Evolutionary conservation across 2,888 invertebrate genomes (phyloP).

Genomic region (Xanthia icteritia): DNA sequence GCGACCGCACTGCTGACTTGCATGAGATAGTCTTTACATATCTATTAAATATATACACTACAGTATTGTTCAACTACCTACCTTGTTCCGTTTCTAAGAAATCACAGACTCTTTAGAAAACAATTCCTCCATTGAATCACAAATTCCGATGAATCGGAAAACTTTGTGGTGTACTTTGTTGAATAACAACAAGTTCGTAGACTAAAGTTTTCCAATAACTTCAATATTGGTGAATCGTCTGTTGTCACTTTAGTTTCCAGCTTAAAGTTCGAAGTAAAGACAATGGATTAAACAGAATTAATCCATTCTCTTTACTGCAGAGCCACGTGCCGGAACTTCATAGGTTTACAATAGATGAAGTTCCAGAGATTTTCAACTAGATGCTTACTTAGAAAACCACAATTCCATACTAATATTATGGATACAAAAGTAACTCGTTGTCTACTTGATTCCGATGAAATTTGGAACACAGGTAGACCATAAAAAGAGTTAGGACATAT

Average conservation of each 20-base stretch:
- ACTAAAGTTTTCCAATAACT: constrained; percentile 35
- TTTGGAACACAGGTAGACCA: not conserved
- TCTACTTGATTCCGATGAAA: not conserved
- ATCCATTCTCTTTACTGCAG: constrained; percentile 2
- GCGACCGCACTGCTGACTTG: too few relatives aligned
- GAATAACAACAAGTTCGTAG: not conserved
- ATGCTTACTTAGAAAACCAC: not conserved
- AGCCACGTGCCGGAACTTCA: constrained; percentile 1
- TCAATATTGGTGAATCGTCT: not conserved
- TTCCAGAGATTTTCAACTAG: not conserved
- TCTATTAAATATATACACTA: too few relatives aligned
- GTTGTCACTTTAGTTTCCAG: constrained; percentile 2
- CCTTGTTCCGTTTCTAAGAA: not conserved
- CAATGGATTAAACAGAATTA: not conserved
- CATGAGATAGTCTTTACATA: too few relatives aligned
- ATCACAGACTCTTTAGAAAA: not conserved
- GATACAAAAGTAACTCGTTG: not conserved
- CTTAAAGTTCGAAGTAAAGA: not conserved
- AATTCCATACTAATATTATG: not conserved
- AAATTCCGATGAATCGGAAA: not conserved
- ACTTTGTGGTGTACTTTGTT: too few relatives aligned
- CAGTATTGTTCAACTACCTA: not conserved
- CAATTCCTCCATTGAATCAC: not conserved
- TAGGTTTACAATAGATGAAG: not conserved
- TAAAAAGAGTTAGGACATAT: not conserved